Conservation (phyloP, 2,888 invertebrate species). For the Drosophila mercatorum region DNA sequence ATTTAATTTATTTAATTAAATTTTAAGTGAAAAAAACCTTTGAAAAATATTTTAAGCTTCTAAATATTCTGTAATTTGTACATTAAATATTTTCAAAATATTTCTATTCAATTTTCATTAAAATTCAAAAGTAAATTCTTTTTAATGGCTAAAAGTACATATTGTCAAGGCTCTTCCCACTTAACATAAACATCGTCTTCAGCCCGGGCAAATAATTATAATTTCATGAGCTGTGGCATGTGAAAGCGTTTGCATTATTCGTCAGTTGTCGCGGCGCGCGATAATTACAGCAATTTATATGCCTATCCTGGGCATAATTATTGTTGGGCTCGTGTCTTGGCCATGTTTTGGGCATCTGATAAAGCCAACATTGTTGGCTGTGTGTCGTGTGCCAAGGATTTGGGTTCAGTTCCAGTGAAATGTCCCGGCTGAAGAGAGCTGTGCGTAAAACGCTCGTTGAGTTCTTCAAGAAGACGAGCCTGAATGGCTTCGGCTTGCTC, state of each 20-base stretch:
- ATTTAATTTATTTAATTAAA: too few species aligned
- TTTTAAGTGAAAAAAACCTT: too few species aligned
- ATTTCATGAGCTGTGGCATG: conserved; percentile 16
- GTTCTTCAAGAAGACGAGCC: conserved; percentile 81
- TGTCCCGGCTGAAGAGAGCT: conserved; percentile 59
- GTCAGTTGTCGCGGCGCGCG: conserved; percentile 24
- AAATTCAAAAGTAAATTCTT: too few species aligned
- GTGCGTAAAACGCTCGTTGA: conserved; percentile 71
- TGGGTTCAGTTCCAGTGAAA: conserved; percentile 25
- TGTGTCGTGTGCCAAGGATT: not conserved
- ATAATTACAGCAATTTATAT: conserved; percentile 32
- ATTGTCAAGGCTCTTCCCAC: not conserved
- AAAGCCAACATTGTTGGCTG: not conserved
- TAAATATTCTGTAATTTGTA: too few species aligned
- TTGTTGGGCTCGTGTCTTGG: not conserved
- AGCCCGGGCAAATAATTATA: not conserved
- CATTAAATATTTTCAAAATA: too few species aligned
- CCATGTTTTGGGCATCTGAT: conserved; percentile 35
- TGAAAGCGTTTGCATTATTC: not conserved
- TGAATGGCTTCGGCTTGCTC: conserved; percentile 80
- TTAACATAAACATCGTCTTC: not conserved
- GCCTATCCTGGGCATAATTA: conserved; percentile 2
- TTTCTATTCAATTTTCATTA: too few species aligned
- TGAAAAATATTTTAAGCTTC: too few species aligned
- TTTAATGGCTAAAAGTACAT: not conserved